A percentile compares a stretch with the other conserved stretches of the same genome.
Evolutionary conservation across 2,888 invertebrate genomes (phyloP).

Genomic region (Lasioglossum morio): DNA sequence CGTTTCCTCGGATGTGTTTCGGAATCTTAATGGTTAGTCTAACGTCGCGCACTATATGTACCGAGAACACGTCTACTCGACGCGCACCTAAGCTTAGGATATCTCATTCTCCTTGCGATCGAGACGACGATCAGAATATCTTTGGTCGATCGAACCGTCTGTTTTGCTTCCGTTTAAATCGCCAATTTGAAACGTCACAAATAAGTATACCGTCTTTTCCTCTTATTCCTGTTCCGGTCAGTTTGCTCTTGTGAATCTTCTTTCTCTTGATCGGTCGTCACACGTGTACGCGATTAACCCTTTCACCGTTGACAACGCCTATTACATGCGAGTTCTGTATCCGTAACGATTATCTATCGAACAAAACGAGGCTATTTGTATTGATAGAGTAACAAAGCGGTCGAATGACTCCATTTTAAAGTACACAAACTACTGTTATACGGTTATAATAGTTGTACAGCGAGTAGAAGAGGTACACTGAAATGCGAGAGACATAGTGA

Average conservation of each 20-base stretch:
- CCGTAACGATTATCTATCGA: neutral
- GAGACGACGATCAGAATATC: constrained; percentile 13
- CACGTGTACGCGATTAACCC: constrained; percentile 28
- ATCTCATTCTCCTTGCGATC: constrained; percentile 2
- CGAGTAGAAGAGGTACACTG: neutral
- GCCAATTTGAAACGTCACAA: constrained; percentile 22
- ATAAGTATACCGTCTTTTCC: constrained; percentile 27
- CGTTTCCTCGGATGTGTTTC: constrained; percentile 39
- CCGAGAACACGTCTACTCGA: constrained; percentile 40
- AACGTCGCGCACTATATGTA: constrained; percentile 29
- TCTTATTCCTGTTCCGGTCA: neutral
- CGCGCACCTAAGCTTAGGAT: constrained; percentile 19
- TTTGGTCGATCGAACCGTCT: constrained; percentile 17
- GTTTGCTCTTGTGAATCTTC: constrained; percentile 47
- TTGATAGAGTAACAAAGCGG: constrained; percentile 4
- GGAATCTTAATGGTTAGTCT: constrained; percentile 55
- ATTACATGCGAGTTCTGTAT: neutral
- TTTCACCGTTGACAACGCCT: neutral
- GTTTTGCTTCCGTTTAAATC: neutral
- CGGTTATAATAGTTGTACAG: neutral
- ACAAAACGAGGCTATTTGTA: neutral
- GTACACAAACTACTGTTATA: neutral
- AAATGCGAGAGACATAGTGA: neutral
- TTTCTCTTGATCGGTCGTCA: constrained; percentile 35
- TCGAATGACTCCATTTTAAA: neutral